Conservation (phyloP, 2,113 vertebrate genomes). For the Pygoscelis antarcticus region DNA sequence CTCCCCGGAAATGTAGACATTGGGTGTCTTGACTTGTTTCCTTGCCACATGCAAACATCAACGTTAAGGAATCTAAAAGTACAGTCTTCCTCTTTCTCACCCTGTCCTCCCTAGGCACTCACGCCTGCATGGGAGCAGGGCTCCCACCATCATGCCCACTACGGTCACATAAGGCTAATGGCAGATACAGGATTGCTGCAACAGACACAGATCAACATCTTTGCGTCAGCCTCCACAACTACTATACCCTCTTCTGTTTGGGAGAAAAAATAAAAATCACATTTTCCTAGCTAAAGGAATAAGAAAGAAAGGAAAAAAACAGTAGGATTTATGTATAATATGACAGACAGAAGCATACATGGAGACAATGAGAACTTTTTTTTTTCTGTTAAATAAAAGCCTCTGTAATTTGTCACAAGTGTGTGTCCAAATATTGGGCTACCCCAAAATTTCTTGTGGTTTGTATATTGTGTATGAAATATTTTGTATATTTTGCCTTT, state of each 20-base stretch:
- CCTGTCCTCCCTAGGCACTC: not conserved
- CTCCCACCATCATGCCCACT: too few relatives aligned
- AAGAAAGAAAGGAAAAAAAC: not conserved
- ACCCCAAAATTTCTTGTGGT: not conserved
- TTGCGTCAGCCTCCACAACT: not conserved
- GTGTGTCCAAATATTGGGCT: not conserved
- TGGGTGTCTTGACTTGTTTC: not conserved
- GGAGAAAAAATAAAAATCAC: not conserved
- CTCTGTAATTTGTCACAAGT: not conserved
- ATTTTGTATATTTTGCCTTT: not conserved
- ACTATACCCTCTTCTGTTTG: not conserved
- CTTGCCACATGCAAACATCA: not conserved
- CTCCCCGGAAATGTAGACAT: not conserved
- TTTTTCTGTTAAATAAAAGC: not conserved
- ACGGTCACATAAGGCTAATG: rapidly evolving
- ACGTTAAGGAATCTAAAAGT: not conserved
- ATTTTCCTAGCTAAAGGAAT: not conserved
- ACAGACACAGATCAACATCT: not conserved
- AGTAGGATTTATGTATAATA: not conserved
- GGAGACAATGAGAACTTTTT: not conserved
- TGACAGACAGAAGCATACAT: not conserved
- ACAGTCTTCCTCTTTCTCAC: not conserved
- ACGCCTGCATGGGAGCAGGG: rapidly evolving
- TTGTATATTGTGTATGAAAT: not conserved
- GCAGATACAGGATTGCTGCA: not conserved